A percentile compares a stretch with the other conserved stretches of the same genome.
Evolutionary conservation across 2,113 vertebrate species (phyloP).

Genomic region (Morone chrysops): DNA sequence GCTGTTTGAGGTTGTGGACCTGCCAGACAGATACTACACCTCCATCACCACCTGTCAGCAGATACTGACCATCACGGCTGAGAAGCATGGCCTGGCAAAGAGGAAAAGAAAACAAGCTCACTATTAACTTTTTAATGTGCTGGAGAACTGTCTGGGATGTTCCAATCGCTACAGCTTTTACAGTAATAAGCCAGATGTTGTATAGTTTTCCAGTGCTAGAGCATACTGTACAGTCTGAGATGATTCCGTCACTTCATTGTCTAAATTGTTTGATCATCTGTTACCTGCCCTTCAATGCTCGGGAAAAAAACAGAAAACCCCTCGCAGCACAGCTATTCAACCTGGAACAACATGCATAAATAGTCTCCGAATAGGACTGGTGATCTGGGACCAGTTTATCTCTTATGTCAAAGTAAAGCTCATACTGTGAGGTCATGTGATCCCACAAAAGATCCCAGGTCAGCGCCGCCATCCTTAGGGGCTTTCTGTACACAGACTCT

Average conservation of each 20-base stretch:
- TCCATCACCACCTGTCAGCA: slow-evolving; percentile 93
- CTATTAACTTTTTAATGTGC: neutral
- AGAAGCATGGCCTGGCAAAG: slow-evolving; percentile 90
- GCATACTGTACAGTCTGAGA: neutral
- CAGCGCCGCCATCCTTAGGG: slow-evolving; percentile 34
- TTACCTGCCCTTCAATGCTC: slow-evolving; percentile 12
- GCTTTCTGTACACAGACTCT: slow-evolving; percentile 47
- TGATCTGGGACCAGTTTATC: slow-evolving; percentile 56
- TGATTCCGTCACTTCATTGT: neutral
- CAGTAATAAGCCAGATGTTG: neutral
- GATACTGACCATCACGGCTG: slow-evolving; percentile 96
- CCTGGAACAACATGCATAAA: slow-evolving; percentile 43
- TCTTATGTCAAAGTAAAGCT: slow-evolving; percentile 51
- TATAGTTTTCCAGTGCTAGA: neutral
- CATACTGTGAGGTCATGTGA: slow-evolving; percentile 51
- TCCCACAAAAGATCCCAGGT: slow-evolving; percentile 46
- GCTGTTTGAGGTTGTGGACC: slow-evolving; percentile 90
- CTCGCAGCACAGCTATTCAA: slow-evolving; percentile 17
- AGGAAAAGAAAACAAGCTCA: neutral
- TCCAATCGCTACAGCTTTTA: neutral
- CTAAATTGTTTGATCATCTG: too few relatives aligned
- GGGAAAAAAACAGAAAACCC: neutral
- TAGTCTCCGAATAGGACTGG: slow-evolving; percentile 33
- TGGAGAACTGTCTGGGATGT: neutral
- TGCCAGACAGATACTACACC: slow-evolving; percentile 94